Percentiles rank a stretch among this genome's conserved stretches.
These are phyloP conservation scores for Phyllotis vaccarum DNA, from an alignment of 2,797 vertebrate species.

Conservation along the genomic window DNA sequence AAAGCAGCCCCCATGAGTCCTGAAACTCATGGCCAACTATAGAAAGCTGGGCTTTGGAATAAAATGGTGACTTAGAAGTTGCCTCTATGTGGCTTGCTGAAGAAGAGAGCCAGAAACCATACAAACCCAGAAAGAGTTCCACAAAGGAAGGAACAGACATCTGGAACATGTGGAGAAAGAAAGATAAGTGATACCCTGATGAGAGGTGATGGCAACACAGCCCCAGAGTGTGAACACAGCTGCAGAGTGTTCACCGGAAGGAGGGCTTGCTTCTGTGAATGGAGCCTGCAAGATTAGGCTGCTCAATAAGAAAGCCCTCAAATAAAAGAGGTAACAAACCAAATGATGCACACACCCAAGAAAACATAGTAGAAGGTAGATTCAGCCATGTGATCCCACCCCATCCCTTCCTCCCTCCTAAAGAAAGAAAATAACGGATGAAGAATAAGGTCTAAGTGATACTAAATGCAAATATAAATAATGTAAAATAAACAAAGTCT, in stretches of 20 bases:
- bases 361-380: background rate
- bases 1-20: background rate
- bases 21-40: background rate
- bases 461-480: background rate
- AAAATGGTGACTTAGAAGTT: background rate
- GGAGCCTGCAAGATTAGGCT: background rate
- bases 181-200: background rate
- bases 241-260: background rate
- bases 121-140: background rate
- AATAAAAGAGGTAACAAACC: background rate
- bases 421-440: background rate
- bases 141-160: background rate
- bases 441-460: background rate
- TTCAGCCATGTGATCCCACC: background rate
- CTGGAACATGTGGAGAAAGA: background rate
- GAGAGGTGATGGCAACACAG: no score
- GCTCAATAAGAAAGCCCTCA: background rate
- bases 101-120: background rate
- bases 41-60: background rate
- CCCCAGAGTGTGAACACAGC: background rate
- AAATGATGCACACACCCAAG: background rate
- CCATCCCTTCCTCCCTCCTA: accelerated
- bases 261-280: background rate
- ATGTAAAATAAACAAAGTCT: background rate
- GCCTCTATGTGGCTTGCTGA: background rate